phyloP scores from a whole-genome alignment of 1,140 invertebrate species.

The Solenopsis invicta region DNA sequence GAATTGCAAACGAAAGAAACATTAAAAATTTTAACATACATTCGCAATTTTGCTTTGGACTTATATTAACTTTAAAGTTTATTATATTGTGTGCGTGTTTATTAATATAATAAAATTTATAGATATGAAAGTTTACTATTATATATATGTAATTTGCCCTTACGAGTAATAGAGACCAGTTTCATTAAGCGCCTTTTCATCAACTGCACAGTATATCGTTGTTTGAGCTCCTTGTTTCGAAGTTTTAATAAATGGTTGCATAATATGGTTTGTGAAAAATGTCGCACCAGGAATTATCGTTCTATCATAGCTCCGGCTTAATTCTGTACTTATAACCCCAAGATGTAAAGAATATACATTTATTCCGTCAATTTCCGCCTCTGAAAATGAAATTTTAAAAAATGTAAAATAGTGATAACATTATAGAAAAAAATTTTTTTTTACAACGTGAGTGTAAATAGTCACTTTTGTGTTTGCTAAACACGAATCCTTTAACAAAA shows the following conservation, averaged over 20 bases:
- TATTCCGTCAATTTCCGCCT: slow-evolving; percentile 89
- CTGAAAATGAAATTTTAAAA: too few species aligned
- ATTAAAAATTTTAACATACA: background rate
- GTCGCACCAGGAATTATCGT: too few species aligned
- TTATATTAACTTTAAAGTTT: background rate
- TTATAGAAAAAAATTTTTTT: too few species aligned
- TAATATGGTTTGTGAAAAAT: too few species aligned
- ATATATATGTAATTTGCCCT: slow-evolving; percentile 4
- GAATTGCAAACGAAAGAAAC: too few species aligned
- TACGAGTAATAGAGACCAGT: slow-evolving; percentile 90
- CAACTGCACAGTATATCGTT: slow-evolving; percentile 92
- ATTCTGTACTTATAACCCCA: too few species aligned
- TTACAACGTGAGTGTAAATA: too few species aligned
- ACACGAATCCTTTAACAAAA: too few species aligned
- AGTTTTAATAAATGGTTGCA: slow-evolving; percentile 87
- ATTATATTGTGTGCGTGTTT: background rate
- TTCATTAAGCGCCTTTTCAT: slow-evolving; percentile 89
- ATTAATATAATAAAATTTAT: background rate
- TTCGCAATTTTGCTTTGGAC: background rate
- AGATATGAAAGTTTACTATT: background rate
- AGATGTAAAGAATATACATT: slow-evolving; percentile 78
- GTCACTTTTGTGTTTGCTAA: too few species aligned
- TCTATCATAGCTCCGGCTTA: too few species aligned
- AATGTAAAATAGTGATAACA: too few species aligned
- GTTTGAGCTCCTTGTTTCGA: slow-evolving; percentile 93